A percentile compares a stretch with the other conserved stretches of the same genome.
Evolutionary conservation across 2,797 vertebrate genomes (phyloP).

Genomic region (Crocodylus rhombifer): DNA sequence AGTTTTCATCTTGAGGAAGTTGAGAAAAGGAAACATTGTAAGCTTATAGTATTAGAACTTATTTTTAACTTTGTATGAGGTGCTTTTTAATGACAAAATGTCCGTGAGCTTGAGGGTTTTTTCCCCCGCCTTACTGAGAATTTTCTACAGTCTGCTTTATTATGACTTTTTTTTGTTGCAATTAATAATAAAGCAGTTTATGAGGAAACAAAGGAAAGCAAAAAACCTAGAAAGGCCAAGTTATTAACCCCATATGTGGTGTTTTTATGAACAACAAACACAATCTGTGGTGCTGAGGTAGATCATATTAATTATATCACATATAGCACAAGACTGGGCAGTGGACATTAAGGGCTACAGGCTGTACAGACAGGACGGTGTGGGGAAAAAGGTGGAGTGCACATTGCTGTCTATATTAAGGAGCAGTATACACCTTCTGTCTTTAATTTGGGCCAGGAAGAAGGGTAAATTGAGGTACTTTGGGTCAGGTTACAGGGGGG

Average conservation of each 20-base stretch:
- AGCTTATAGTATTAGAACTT: slow-evolving; percentile 9
- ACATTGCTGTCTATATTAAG: no score
- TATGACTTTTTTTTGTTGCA: slow-evolving; percentile 35
- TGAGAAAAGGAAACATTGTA: slow-evolving; percentile 15
- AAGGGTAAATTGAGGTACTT: no score
- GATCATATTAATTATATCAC: neutral
- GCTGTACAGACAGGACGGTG: no score
- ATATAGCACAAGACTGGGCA: neutral
- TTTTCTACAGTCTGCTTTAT: slow-evolving; percentile 46
- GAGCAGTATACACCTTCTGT: no score
- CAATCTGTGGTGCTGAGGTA: neutral
- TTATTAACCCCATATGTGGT: slow-evolving; percentile 25
- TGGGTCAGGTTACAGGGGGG: no score
- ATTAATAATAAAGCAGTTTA: slow-evolving; percentile 59
- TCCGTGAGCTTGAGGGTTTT: slow-evolving; percentile 45
- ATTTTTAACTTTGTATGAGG: slow-evolving; percentile 55
- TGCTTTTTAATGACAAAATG: slow-evolving; percentile 56
- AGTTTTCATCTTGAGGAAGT: neutral
- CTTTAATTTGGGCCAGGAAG: no score
- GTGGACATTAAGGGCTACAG: no score
- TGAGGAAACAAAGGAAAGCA: slow-evolving; percentile 28
- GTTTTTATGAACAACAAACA: slow-evolving; percentile 33
- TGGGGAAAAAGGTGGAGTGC: no score
- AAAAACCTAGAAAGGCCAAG: slow-evolving; percentile 7
- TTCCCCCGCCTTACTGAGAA: slow-evolving; percentile 2